Evolutionary conservation across 2,113 vertebrate genomes (phyloP).

Genomic region (Xiphophorus couchianus): DNA sequence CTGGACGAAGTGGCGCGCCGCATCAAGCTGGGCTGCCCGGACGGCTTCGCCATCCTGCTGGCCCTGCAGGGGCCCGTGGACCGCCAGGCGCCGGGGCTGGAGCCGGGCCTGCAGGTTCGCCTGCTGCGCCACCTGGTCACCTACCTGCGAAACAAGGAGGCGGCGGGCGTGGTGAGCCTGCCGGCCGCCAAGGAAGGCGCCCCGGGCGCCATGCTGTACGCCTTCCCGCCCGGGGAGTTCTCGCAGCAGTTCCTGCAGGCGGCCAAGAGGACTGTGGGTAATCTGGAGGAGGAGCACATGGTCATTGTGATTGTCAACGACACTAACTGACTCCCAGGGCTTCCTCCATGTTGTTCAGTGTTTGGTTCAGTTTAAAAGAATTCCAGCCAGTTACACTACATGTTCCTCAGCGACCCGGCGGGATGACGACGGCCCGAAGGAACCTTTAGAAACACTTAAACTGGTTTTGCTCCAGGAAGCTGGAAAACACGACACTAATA

Average conservation of each 20-base stretch:
- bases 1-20: slow-evolving; percentile 95
- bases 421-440: background rate
- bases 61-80: slow-evolving; percentile 88
- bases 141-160: slow-evolving; percentile 99
- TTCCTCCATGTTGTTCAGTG: background rate
- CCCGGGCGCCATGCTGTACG: slow-evolving; percentile 93
- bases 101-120: slow-evolving; percentile 92
- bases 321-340: slow-evolving; percentile 78
- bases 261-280: slow-evolving; percentile 91
- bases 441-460: slow-evolving; percentile 16
- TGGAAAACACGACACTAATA: slow-evolving; percentile 54
- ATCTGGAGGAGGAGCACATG: slow-evolving; percentile 96
- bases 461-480: slow-evolving; percentile 22
- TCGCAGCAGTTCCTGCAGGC: slow-evolving; percentile 96
- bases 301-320: slow-evolving; percentile 95
- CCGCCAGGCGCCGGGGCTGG: slow-evolving; percentile 76
- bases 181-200: slow-evolving; percentile 89
- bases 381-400: background rate
- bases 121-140: slow-evolving; percentile 97
- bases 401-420: background rate
- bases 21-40: slow-evolving; percentile 90
- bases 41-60: slow-evolving; percentile 91
- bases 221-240: slow-evolving; percentile 96
- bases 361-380: background rate
- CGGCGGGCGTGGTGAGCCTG: slow-evolving; percentile 95